A percentile compares a stretch with the other conserved stretches of the same genome.
Conservation (phyloP, 2,888 invertebrate species). For the Ophonus ardosiacus region DNA sequence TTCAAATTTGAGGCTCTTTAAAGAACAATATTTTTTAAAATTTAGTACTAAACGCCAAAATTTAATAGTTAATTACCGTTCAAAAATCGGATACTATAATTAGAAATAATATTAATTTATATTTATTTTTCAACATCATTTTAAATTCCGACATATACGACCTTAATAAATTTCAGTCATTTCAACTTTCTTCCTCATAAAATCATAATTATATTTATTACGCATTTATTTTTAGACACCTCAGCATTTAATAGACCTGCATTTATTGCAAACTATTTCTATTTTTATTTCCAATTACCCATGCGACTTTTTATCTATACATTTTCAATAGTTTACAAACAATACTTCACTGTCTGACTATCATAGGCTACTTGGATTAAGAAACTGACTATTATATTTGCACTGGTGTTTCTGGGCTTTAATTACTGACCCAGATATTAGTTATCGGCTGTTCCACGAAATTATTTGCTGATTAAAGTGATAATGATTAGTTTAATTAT, state of each 20-base stretch:
- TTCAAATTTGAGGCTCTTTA: no score
- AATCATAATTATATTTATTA: not conserved
- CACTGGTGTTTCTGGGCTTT: constrained; percentile 17
- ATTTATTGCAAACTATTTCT: constrained; percentile 2
- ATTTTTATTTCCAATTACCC: not conserved
- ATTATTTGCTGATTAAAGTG: constrained; percentile 32
- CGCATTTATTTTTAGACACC: not conserved
- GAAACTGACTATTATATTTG: constrained; percentile 11
- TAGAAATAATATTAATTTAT: no score
- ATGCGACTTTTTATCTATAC: not conserved
- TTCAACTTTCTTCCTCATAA: not conserved
- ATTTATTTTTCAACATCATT: no score
- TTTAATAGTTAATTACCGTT: no score
- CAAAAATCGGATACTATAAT: no score
- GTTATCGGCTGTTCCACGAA: constrained; percentile 35
- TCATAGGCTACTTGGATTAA: not conserved
- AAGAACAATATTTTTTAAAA: no score
- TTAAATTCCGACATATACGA: not conserved
- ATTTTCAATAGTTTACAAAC: not conserved
- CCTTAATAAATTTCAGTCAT: not conserved
- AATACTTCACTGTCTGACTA: not conserved
- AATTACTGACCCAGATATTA: constrained; percentile 33
- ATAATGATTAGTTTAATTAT: constrained; percentile 17
- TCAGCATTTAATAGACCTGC: not conserved
- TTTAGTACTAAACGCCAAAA: no score